Evolutionary conservation across 2,888 invertebrate species (phyloP).

Genomic region (Exephanes ischioxanthus): DNA sequence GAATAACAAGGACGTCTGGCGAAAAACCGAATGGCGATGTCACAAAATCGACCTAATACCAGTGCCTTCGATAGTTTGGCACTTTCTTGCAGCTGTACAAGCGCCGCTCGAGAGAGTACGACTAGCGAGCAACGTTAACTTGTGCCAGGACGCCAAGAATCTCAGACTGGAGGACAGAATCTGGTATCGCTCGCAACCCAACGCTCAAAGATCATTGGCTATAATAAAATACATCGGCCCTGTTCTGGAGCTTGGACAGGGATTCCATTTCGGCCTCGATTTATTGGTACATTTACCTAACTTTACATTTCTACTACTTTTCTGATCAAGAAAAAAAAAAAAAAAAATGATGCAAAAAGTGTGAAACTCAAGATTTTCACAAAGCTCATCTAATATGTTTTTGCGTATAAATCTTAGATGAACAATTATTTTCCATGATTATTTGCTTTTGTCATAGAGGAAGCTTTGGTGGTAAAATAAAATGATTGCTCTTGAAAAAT

Average conservation of each 20-base stretch:
- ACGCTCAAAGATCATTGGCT: slow-evolving; percentile 73
- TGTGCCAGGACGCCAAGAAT: slow-evolving; percentile 84
- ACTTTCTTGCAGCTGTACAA: slow-evolving; percentile 86
- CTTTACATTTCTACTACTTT: not conserved
- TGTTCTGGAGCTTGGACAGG: slow-evolving; percentile 86
- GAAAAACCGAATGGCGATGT: slow-evolving; percentile 81
- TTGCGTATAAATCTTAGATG: not conserved
- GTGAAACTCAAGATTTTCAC: too few relatives aligned
- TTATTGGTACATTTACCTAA: slow-evolving; percentile 80
- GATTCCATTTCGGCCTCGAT: slow-evolving; percentile 87
- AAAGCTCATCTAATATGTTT: not conserved
- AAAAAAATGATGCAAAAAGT: too few relatives aligned
- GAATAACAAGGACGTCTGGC: slow-evolving; percentile 74
- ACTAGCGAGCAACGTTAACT: slow-evolving; percentile 84
- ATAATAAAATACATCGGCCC: slow-evolving; percentile 87
- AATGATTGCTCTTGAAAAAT: too few relatives aligned
- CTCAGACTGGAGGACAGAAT: slow-evolving; percentile 76
- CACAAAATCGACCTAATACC: slow-evolving; percentile 76
- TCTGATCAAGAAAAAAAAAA: not conserved
- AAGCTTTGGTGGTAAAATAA: too few relatives aligned
- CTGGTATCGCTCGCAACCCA: slow-evolving; percentile 72
- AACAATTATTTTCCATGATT: too few relatives aligned
- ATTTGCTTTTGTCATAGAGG: too few relatives aligned
- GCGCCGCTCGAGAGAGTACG: slow-evolving; percentile 86
- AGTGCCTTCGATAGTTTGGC: slow-evolving; percentile 84